phyloP scores from a whole-genome alignment of 2,888 invertebrate species.

The Stenodema calcarata region DNA sequence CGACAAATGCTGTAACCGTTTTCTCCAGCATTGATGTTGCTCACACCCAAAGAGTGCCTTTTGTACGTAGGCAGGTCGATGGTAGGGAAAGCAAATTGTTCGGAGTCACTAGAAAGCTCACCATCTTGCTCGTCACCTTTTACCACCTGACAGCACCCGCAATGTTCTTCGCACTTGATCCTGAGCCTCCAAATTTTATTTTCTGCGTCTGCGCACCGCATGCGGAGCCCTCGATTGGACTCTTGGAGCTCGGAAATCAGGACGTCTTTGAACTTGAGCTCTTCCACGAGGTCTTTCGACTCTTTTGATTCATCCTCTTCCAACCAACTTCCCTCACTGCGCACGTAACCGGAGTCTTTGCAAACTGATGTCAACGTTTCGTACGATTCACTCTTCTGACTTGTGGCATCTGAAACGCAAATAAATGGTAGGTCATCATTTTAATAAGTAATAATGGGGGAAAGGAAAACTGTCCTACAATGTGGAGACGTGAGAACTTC shows the following conservation, averaged over 20 bases:
- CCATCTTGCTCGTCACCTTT: not conserved
- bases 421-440: not conserved
- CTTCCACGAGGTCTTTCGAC: slow-evolving; percentile 41
- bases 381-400: slow-evolving; percentile 14
- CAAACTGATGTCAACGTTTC: slow-evolving; percentile 45
- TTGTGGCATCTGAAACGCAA: slow-evolving; percentile 7
- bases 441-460: too few species aligned
- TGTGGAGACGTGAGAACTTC: not conserved
- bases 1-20: not conserved
- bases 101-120: not conserved
- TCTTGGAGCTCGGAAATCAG: slow-evolving; percentile 52
- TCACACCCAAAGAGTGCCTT: not conserved
- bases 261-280: slow-evolving; percentile 50
- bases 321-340: slow-evolving; percentile 19
- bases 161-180: slow-evolving; percentile 49
- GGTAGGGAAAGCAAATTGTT: not conserved
- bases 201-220: slow-evolving; percentile 51
- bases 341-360: slow-evolving; percentile 52
- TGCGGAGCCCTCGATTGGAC: slow-evolving; percentile 48
- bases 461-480: too few species aligned
- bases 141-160: slow-evolving; percentile 46
- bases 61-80: not conserved
- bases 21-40: not conserved
- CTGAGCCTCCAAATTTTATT: slow-evolving; percentile 52
- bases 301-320: slow-evolving; percentile 5